Percentiles rank a stretch among this genome's conserved stretches.
phyloP scores from a whole-genome alignment of 2,797 vertebrate genomes.

The Acestrorhynchus altus region DNA sequence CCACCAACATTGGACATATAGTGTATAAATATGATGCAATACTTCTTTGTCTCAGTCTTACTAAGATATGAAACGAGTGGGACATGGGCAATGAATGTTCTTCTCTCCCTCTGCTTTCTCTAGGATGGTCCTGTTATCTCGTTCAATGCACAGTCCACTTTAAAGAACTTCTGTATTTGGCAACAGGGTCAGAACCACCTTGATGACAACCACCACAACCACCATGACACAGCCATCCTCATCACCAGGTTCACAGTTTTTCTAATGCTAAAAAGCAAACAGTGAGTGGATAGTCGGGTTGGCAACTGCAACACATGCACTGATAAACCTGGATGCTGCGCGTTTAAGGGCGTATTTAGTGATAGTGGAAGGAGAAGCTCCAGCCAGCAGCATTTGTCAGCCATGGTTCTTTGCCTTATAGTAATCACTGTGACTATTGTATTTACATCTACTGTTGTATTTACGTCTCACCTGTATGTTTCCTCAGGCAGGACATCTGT shows the following conservation, averaged over 20 bases:
- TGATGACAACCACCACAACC: conserved; percentile 88
- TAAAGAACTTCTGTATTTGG: conserved; percentile 99
- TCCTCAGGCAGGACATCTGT: conserved; percentile 95
- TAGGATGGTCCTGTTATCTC: conserved; percentile 95
- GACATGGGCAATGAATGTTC: no score
- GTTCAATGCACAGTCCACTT: conserved; percentile 95
- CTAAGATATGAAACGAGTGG: no score
- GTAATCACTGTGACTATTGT: no score
- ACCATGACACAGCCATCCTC: conserved; percentile 94
- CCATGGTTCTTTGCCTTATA: not conserved
- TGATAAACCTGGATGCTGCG: not conserved
- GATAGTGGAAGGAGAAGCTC: not conserved
- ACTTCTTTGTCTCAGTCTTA: no score
- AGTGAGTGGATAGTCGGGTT: not conserved
- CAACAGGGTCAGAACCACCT: conserved; percentile 91
- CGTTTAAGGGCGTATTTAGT: not conserved
- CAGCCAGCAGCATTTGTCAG: not conserved
- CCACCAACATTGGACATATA: no score
- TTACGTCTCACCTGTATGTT: conserved; percentile 30
- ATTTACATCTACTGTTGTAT: not conserved
- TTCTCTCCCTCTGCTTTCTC: not conserved
- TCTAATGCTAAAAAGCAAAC: not conserved
- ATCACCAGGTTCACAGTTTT: conserved; percentile 86
- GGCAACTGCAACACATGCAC: not conserved
- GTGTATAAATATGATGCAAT: no score